A percentile compares a stretch with the other conserved stretches of the same genome.
Conservation (phyloP, 2,888 invertebrate genomes). For the Polydesmus complanatus region DNA sequence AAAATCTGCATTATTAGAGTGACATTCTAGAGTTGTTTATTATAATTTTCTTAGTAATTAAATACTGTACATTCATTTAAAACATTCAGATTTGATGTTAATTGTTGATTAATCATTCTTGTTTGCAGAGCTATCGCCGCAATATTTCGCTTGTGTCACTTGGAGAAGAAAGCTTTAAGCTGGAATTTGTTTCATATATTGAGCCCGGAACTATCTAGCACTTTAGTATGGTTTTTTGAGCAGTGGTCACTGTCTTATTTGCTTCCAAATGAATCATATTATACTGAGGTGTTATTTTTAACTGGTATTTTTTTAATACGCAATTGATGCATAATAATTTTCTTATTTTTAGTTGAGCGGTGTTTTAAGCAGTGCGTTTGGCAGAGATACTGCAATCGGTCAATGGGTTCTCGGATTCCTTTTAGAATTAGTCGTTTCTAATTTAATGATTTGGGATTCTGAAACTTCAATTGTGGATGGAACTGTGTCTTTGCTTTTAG, state of each 20-base stretch:
- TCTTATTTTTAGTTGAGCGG: conserved; percentile 41
- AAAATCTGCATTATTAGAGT: neutral
- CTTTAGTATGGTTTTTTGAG: conserved; percentile 62
- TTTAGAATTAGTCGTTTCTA: conserved; percentile 48
- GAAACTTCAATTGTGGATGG: conserved; percentile 48
- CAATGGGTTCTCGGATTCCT: conserved; percentile 48
- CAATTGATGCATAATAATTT: conserved; percentile 5
- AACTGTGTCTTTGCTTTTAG: conserved; percentile 45
- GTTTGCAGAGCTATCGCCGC: conserved; percentile 47
- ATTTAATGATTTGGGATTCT: conserved; percentile 45
- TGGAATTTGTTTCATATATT: conserved; percentile 50
- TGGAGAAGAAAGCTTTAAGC: conserved; percentile 56
- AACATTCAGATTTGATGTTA: too few species aligned
- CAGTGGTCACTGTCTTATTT: conserved; percentile 62
- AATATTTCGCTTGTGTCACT: conserved; percentile 56
- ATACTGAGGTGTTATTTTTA: conserved; percentile 44
- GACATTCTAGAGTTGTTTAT: neutral
- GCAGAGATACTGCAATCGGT: conserved; percentile 49
- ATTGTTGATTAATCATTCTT: too few species aligned
- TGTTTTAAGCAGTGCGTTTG: conserved; percentile 47
- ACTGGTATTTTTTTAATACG: conserved; percentile 16
- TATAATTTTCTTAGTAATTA: neutral
- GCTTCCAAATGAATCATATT: conserved; percentile 45
- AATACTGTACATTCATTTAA: neutral
- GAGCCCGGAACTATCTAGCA: conserved; percentile 64